Conservation (phyloP, 2,113 vertebrate genomes). For the Catharus fuscescens region DNA sequence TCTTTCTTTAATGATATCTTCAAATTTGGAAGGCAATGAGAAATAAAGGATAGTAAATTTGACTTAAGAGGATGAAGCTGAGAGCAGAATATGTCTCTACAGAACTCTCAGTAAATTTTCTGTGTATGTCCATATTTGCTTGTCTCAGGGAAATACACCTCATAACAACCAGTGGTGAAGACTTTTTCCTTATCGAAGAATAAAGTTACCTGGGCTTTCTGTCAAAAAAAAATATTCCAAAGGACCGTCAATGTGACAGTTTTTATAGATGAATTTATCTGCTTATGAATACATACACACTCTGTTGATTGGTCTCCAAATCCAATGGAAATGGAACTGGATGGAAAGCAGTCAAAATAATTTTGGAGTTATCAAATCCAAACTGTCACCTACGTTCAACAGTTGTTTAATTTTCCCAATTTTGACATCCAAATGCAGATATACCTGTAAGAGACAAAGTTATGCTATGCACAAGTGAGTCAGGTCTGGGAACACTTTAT, state of each 20-base stretch:
- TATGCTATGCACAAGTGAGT: neutral
- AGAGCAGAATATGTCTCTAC: neutral
- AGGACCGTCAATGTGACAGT: neutral
- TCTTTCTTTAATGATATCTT: neutral
- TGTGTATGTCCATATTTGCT: neutral
- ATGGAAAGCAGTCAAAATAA: neutral
- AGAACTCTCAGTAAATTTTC: neutral
- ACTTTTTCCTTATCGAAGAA: neutral
- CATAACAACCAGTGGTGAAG: neutral
- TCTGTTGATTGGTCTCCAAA: neutral
- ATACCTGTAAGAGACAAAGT: neutral
- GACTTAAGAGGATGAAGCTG: neutral
- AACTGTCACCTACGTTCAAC: neutral
- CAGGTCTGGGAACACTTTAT: neutral
- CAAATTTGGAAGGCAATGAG: neutral
- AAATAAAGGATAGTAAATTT: neutral
- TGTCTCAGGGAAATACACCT: neutral
- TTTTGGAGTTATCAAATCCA: neutral
- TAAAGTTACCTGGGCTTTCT: neutral
- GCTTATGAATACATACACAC: neutral
- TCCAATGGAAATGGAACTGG: too few species aligned
- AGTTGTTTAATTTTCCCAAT: neutral
- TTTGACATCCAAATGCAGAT: neutral
- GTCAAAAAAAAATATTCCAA: neutral
- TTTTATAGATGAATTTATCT: neutral